Evolutionary conservation across 1,140 invertebrate genomes (phyloP).

Genomic region (Micrasema minimum): DNA sequence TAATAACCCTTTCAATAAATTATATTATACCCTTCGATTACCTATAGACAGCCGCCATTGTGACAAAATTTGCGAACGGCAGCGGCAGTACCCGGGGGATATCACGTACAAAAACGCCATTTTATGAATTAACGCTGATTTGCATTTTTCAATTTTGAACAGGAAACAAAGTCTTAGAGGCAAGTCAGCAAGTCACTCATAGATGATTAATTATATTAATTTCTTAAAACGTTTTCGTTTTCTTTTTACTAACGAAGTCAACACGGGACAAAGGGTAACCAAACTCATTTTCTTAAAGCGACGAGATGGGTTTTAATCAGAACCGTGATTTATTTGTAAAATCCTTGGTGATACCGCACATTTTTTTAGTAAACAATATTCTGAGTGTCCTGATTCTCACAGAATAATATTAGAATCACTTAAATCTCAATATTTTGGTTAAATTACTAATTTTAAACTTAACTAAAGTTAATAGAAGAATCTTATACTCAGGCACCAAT

Average conservation of each 20-base stretch:
- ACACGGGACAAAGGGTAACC: constrained; percentile 7
- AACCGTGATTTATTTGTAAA: too few species aligned
- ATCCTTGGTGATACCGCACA: too few species aligned
- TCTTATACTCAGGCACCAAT: too few species aligned
- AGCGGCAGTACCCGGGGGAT: not conserved
- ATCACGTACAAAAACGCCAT: constrained; percentile 40
- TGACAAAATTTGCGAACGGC: constrained; percentile 28
- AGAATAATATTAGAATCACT: too few species aligned
- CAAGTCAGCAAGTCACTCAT: constrained; percentile 44
- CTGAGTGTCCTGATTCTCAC: too few species aligned
- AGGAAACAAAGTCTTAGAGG: constrained; percentile 31
- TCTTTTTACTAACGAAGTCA: constrained; percentile 24
- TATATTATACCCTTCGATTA: not conserved
- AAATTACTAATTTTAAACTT: too few species aligned
- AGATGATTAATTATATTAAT: constrained; percentile 49
- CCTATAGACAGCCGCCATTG: constrained; percentile 4
- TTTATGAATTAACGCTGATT: constrained; percentile 50
- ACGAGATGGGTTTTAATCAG: too few species aligned
- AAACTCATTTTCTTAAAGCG: too few species aligned
- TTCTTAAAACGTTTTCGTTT: constrained; percentile 31
- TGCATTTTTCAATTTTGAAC: constrained; percentile 50
- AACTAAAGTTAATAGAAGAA: too few species aligned
- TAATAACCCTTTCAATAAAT: not conserved
- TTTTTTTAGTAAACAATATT: too few species aligned
- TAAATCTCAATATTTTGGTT: too few species aligned